A percentile compares a stretch with the other conserved stretches of the same genome.
These are phyloP conservation scores for Pionites leucogaster DNA, from an alignment of 2,113 vertebrate genomes.

Conservation along the genomic window DNA sequence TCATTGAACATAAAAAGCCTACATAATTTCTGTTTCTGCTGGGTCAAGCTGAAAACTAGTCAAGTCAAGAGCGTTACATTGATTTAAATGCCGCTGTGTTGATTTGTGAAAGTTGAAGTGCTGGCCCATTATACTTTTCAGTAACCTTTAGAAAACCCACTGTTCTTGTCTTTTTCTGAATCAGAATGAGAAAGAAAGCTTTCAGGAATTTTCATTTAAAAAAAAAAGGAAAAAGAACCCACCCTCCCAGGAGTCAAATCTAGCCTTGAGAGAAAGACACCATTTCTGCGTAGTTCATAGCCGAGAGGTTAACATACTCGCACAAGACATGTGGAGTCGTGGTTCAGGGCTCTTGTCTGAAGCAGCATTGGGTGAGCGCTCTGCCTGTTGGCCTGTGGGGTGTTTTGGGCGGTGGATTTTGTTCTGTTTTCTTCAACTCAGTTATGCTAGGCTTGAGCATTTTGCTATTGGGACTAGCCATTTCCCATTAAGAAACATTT, in stretches of 20 bases:
- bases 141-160: not conserved
- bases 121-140: not conserved
- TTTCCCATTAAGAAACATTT: not conserved
- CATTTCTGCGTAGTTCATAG: not conserved
- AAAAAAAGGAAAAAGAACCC: not conserved
- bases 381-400: not conserved
- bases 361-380: not conserved
- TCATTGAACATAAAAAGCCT: not conserved
- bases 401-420: not conserved
- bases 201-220: not conserved
- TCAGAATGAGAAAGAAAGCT: not conserved
- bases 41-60: not conserved
- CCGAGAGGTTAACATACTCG: not conserved
- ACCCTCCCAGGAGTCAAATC: not conserved
- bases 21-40: not conserved
- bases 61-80: not conserved
- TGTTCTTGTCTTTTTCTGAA: not conserved
- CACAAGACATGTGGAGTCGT: not conserved
- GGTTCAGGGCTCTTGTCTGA: not conserved
- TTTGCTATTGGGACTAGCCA: not conserved
- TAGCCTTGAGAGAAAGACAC: not conserved
- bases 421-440: not conserved
- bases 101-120: slow-evolving; percentile 3
- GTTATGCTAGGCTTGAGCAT: not conserved
- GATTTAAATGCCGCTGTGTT: not conserved